Base-by-base conservation (phyloP, 2,888 invertebrate species). In the Ectemnius continuus region DNA sequence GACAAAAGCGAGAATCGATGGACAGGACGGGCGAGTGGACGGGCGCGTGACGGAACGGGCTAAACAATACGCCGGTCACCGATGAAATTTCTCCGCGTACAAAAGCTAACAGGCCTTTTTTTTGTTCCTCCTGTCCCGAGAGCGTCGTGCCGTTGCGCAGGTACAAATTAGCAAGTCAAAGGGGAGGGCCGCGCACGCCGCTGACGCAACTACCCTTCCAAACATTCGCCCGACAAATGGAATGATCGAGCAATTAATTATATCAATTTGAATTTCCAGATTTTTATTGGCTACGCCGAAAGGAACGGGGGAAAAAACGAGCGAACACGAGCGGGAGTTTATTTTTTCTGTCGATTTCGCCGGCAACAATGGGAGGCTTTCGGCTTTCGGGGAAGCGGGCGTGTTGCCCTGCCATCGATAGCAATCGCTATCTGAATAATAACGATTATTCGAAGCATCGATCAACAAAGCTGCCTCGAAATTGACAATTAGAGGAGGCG, bases 1-100 rank as follows among this genome's bases (percentile, higher is more conserved):
- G 83, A 80, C 84, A 83, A 84, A 84, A 84, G 83, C 83, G 78
- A 60, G 83, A 83, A 84, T 79, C 80, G 80, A 78, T 84, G 84
- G 80, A 82, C 80, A 78, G 36, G 80, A 82, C 80, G 76, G 36
- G 16, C 52, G 52, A 14, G 52, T 52, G 52, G 52, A 16, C 16
- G 52, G 52, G n/a, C 52, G 52, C 52, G 52, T 52, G 52, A 52
- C 52, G 16, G 16, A 52, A 52, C 52, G 70, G 62, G 66, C 67
- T 70, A 75, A 72, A 83, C 82, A 82, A 82, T 83, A 83, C 82
- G 82, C 84, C 73, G 68, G 70, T 77, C 79, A 71, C 62, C 77
- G 75, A 79, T 80, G 82, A 83, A 82, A 82, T 84, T 80, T 82
- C 84, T 79, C 75, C 64, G 36, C 75, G 67, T 36, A 80, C 84